A percentile compares a stretch with the other conserved stretches of the same genome.
phyloP scores from a whole-genome alignment of 2,113 vertebrate species.

The Sinocyclocheilus rhinocerous region DNA sequence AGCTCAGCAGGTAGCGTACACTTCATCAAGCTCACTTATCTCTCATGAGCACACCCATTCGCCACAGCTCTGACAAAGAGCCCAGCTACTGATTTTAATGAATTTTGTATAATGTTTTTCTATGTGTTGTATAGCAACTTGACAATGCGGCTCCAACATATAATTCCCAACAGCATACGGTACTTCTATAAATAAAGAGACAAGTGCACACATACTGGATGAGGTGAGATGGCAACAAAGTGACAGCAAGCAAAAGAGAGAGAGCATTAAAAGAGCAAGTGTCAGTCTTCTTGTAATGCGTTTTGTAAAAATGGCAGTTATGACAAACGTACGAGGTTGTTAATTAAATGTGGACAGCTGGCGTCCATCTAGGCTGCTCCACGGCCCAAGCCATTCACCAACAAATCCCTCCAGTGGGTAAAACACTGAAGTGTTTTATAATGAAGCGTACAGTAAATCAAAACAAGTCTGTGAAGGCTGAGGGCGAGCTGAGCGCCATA shows the following conservation, averaged over 20 bases:
- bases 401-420: conserved; percentile 37
- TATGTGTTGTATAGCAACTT: background rate
- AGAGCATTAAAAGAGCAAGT: conserved; percentile 23
- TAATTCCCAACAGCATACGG: background rate
- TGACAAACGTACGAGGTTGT: conserved; percentile 45
- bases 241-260: conserved; percentile 17
- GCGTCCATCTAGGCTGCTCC: conserved; percentile 32
- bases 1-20: conserved; percentile 30
- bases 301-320: conserved; percentile 36
- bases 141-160: background rate
- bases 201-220: background rate
- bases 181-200: background rate
- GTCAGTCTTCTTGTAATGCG: conserved; percentile 27
- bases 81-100: conserved; percentile 22
- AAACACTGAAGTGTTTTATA: conserved; percentile 26
- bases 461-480: background rate
- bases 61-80: conserved; percentile 12
- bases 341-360: conserved; percentile 54
- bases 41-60: conserved; percentile 15
- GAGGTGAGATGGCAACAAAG: background rate
- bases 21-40: conserved; percentile 46
- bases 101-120: conserved; percentile 22
- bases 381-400: conserved; percentile 26
- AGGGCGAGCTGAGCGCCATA: background rate
- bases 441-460: conserved; percentile 40